A percentile compares a stretch with the other conserved stretches of the same genome.
Evolutionary conservation across 2,888 invertebrate genomes (phyloP).

Genomic region (Polyommatus iphigenia): DNA sequence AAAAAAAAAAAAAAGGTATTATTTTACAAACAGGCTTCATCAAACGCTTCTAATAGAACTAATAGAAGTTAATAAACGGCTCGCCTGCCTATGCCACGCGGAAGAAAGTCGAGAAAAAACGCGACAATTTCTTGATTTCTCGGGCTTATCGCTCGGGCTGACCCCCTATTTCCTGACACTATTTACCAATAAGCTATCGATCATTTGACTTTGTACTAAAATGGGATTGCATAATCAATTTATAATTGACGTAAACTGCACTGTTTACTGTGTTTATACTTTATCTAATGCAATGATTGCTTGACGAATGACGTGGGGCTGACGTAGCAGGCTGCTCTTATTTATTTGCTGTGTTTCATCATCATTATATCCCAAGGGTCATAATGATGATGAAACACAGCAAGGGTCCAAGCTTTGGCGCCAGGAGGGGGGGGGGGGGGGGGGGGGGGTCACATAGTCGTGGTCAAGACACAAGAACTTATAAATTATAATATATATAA

Average conservation of each 20-base stretch:
- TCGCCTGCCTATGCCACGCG: background rate
- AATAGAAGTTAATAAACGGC: too few relatives aligned
- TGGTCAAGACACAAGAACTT: too few relatives aligned
- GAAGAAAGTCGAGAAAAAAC: background rate
- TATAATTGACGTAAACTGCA: background rate
- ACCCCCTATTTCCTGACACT: background rate
- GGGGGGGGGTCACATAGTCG: too few relatives aligned
- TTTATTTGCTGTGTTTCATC: background rate
- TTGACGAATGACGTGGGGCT: background rate
- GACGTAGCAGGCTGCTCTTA: background rate
- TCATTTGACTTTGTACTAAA: background rate
- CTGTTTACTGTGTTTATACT: background rate
- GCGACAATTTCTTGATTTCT: background rate
- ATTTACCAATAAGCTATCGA: background rate
- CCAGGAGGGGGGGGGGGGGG: too few relatives aligned
- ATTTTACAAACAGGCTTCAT: too few relatives aligned
- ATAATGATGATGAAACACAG: too few relatives aligned
- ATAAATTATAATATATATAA: too few relatives aligned
- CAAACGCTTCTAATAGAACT: too few relatives aligned
- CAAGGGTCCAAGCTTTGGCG: too few relatives aligned
- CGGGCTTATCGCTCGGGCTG: background rate
- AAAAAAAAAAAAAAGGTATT: too few relatives aligned
- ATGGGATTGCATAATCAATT: background rate
- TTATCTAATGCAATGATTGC: slow-evolving; percentile 1
- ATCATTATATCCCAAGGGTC: background rate